phyloP scores from a whole-genome alignment of 2,113 vertebrate species.

The Lycocorax pyrrhopterus region DNA sequence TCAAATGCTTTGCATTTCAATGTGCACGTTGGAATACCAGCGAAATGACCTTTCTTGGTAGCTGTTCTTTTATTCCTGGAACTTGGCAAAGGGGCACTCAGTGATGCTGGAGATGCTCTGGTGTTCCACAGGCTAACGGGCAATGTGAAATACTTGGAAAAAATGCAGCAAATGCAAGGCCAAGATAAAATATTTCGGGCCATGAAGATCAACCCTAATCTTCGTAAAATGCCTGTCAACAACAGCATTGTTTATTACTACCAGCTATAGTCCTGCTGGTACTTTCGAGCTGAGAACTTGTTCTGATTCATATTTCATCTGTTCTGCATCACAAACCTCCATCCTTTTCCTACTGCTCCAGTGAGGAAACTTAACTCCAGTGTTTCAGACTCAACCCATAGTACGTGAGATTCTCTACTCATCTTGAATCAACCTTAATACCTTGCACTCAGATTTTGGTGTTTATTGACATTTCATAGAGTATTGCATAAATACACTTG shows the following conservation, averaged over 20 bases:
- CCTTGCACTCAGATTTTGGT: background rate
- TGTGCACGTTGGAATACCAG: background rate
- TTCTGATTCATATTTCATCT: background rate
- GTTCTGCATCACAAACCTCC: background rate
- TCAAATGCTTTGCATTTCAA: conserved; percentile 31
- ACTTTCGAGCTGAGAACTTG: background rate
- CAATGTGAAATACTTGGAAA: background rate
- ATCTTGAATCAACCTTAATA: background rate
- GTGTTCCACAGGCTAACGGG: background rate
- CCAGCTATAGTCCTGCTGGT: background rate
- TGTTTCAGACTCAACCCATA: background rate
- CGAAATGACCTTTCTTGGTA: background rate
- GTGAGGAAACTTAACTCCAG: background rate
- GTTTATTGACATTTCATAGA: background rate
- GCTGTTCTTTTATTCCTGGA: conserved; percentile 32
- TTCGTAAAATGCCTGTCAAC: background rate
- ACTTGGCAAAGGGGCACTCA: conserved; percentile 17
- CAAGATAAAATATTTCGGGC: conserved; percentile 9
- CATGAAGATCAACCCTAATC: background rate
- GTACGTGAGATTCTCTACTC: background rate
- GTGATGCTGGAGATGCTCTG: conserved; percentile 4
- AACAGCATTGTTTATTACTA: background rate
- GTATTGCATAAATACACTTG: background rate
- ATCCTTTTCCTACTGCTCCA: background rate
- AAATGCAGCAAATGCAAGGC: background rate